Percentiles rank a stretch among this genome's conserved stretches.
phyloP scores from a whole-genome alignment of 1,140 invertebrate genomes.

The Drosophila ironensis region DNA sequence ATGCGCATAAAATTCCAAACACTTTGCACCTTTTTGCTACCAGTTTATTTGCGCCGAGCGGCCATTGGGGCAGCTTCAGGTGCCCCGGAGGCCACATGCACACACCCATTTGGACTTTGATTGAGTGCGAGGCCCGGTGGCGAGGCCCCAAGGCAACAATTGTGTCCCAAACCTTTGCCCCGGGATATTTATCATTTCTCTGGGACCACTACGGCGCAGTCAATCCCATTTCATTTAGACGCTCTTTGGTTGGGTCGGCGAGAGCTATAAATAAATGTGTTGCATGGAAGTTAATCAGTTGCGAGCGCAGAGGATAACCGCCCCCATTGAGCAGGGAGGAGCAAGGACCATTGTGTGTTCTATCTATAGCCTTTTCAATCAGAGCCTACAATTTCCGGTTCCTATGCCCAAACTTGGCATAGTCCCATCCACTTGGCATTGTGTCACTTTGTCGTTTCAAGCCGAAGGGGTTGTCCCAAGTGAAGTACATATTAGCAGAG shows the following conservation, averaged over 20 bases:
- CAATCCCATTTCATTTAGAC: slow-evolving; percentile 9
- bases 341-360: slow-evolving; percentile 5
- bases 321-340: not conserved
- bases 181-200: slow-evolving; percentile 47
- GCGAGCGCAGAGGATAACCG: slow-evolving; percentile 4
- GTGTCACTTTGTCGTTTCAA: too few species aligned
- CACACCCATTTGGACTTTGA: slow-evolving; percentile 41
- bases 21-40: slow-evolving; percentile 51
- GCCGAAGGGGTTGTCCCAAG: too few species aligned
- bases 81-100: not conserved
- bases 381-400: not conserved
- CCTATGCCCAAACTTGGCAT: not conserved
- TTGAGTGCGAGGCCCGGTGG: slow-evolving; percentile 34
- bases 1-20: slow-evolving; percentile 69
- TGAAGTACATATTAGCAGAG: too few species aligned
- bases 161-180: slow-evolving; percentile 31
- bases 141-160: slow-evolving; percentile 28
- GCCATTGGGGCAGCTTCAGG: slow-evolving; percentile 3
- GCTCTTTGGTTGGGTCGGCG: not conserved
- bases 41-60: slow-evolving; percentile 18
- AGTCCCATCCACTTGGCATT: not conserved
- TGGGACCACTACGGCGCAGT: slow-evolving; percentile 34
- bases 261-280: slow-evolving; percentile 32
- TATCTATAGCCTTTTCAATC: slow-evolving; percentile 34
- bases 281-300: slow-evolving; percentile 23